Conservation (phyloP, 2,797 vertebrate species). For the Eupleurogrammus muticus region DNA sequence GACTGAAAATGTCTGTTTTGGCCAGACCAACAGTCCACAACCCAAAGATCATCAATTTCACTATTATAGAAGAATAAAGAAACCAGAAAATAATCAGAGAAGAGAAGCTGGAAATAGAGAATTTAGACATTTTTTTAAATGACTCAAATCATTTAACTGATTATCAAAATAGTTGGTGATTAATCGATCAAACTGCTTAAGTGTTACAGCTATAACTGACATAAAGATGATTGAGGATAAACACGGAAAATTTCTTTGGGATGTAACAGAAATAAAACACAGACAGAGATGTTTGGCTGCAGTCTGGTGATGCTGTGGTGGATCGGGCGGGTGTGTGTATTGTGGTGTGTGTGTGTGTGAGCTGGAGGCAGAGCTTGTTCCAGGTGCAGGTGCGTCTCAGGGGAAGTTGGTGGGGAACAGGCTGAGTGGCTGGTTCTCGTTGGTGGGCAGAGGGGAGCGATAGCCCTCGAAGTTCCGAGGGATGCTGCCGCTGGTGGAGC, state of each 20-base stretch:
- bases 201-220: neutral
- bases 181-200: too few species aligned
- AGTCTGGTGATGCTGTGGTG: slow-evolving; percentile 7
- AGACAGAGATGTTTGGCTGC: slow-evolving; percentile 10
- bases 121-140: too few species aligned
- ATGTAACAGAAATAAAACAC: neutral
- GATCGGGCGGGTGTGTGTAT: neutral
- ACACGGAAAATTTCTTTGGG: neutral
- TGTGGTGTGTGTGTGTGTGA: slow-evolving; percentile 3
- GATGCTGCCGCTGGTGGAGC: slow-evolving; percentile 98
- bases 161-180: too few species aligned
- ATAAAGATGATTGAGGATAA: neutral
- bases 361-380: slow-evolving; percentile 10
- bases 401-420: slow-evolving; percentile 94
- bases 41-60: too few species aligned
- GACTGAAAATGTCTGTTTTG: too few species aligned
- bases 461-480: slow-evolving; percentile 97
- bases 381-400: slow-evolving; percentile 60
- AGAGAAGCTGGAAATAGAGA: too few species aligned
- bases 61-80: too few species aligned
- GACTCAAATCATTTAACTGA: too few species aligned
- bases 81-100: too few species aligned
- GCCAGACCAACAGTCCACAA: too few species aligned
- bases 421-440: slow-evolving; percentile 96
- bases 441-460: slow-evolving; percentile 94